These are phyloP conservation scores for Periphyllus acericola DNA, from an alignment of 2,888 invertebrate genomes.

Conservation along the genomic window DNA sequence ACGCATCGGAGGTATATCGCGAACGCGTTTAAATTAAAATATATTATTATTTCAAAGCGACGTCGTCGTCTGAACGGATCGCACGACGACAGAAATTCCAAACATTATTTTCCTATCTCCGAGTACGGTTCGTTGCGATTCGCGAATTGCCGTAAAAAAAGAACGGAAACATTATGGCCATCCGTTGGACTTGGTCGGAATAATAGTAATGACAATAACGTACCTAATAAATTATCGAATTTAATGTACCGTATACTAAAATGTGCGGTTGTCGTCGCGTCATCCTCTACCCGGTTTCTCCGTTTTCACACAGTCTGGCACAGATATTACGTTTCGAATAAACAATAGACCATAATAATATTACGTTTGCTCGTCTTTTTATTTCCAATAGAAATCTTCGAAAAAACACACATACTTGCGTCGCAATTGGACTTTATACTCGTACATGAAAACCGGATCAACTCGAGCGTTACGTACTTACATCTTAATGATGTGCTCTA, in stretches of 20 bases:
- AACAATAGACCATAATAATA: background rate
- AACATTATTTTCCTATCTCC: too few relatives aligned
- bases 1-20: background rate
- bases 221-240: background rate
- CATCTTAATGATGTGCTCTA: too few relatives aligned
- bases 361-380: background rate
- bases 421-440: background rate
- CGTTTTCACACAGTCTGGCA: background rate
- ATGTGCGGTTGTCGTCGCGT: too few relatives aligned
- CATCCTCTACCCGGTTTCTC: background rate
- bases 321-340: background rate
- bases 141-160: background rate
- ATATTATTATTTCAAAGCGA: too few relatives aligned
- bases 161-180: background rate
- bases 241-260: background rate
- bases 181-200: background rate
- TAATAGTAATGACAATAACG: background rate
- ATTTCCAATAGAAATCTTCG: background rate
- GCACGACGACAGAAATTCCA: background rate
- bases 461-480: background rate
- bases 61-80: background rate
- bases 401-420: background rate
- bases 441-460: background rate
- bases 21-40: too few relatives aligned
- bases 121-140: background rate